Evolutionary conservation across 2,113 vertebrate genomes (phyloP).

Genomic region (Psammodynastes pulverulentus): DNA sequence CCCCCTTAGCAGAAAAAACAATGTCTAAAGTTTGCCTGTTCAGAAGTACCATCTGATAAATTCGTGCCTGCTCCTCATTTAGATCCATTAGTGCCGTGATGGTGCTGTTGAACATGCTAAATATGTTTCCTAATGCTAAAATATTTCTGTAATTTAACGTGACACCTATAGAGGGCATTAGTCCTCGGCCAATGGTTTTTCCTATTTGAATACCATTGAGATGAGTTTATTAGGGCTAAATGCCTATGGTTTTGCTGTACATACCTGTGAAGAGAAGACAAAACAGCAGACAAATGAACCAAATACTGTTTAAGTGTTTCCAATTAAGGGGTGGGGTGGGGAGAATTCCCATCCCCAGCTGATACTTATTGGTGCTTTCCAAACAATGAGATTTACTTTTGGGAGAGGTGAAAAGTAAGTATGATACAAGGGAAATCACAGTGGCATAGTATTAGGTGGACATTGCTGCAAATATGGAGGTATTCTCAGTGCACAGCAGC

Average conservation of each 20-base stretch:
- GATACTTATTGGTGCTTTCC: background rate
- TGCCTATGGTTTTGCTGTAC: background rate
- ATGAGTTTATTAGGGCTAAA: background rate
- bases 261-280: too few relatives aligned
- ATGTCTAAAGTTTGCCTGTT: background rate
- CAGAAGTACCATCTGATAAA: background rate
- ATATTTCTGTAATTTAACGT: background rate
- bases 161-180: background rate
- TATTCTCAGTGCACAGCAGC: background rate
- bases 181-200: background rate
- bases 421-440: fast-evolving
- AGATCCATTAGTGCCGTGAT: background rate
- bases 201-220: background rate
- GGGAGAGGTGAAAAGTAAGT: background rate
- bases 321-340: too few relatives aligned
- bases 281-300: too few relatives aligned
- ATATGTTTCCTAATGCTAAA: background rate
- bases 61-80: background rate
- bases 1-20: background rate
- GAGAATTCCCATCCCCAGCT: too few relatives aligned
- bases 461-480: background rate
- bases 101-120: background rate
- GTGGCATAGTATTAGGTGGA: background rate
- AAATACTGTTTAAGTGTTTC: too few relatives aligned
- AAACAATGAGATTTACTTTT: background rate